phyloP scores from a whole-genome alignment of 1,140 invertebrate genomes.

The Drosophila grimshawi region DNA sequence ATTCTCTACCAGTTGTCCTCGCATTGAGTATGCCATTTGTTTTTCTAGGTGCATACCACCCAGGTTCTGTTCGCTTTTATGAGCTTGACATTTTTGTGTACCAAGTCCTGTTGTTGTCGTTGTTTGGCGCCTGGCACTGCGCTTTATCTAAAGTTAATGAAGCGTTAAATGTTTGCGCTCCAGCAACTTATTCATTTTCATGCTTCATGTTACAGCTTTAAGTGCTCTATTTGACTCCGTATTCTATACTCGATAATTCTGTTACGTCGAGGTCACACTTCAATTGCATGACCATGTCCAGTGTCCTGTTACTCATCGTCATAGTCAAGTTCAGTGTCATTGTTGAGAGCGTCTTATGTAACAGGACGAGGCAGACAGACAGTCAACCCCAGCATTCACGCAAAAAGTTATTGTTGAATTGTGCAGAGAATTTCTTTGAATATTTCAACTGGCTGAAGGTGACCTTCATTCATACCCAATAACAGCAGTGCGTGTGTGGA shows the following conservation, averaged over 20 bases:
- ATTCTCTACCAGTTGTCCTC: no score
- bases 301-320: not conserved
- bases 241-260: conserved; percentile 33
- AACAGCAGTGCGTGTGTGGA: not conserved
- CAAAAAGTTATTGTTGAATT: conserved; percentile 63
- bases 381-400: conserved; percentile 51
- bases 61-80: not conserved
- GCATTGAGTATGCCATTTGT: no score
- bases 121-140: conserved; percentile 49
- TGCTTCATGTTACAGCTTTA: conserved; percentile 73
- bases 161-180: conserved; percentile 82
- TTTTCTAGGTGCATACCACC: no score
- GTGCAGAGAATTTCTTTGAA: conserved; percentile 54
- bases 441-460: conserved; percentile 52
- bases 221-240: conserved; percentile 74
- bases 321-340: conserved; percentile 67
- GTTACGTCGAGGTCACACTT: conserved; percentile 69
- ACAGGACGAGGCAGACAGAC: conserved; percentile 2
- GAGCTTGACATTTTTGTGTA: conserved; percentile 3
- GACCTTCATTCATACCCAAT: conserved; percentile 46
- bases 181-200: conserved; percentile 81
- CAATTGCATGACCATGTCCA: conserved; percentile 48
- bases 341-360: conserved; percentile 62
- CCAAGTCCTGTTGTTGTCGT: conserved; percentile 16
- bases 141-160: conserved; percentile 82